A percentile compares a stretch with the other conserved stretches of the same genome.
phyloP scores from a whole-genome alignment of 2,888 invertebrate genomes.

The Leptarthrus brevirostris region DNA sequence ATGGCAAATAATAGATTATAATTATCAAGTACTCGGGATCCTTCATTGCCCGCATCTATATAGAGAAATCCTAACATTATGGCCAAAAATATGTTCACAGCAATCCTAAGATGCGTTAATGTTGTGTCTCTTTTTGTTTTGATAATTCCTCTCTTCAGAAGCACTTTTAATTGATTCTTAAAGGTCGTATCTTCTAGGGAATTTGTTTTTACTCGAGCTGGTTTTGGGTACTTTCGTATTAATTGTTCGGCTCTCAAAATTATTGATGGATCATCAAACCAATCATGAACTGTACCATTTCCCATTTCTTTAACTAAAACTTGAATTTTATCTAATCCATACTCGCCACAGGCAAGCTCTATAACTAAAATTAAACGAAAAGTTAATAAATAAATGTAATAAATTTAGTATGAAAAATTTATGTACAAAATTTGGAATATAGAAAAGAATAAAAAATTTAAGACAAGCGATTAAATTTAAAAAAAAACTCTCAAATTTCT shows the following conservation, averaged over 20 bases:
- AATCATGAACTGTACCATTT: conserved; percentile 77
- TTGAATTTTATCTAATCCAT: conserved; percentile 83
- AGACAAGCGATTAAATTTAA: not conserved
- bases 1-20: conserved; percentile 91
- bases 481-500: not conserved
- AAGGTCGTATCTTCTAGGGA: conserved; percentile 77
- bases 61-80: conserved; percentile 82
- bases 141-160: conserved; percentile 77
- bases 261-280: conserved; percentile 74
- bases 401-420: too few relatives aligned
- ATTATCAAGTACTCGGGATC: conserved; percentile 82
- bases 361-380: conserved; percentile 79
- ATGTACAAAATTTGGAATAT: not conserved
- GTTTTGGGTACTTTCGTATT: conserved; percentile 71
- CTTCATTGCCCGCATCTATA: conserved; percentile 79
- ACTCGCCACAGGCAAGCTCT: conserved; percentile 91
- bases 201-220: conserved; percentile 67
- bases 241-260: conserved; percentile 72
- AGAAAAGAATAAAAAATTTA: not conserved
- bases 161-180: conserved; percentile 77
- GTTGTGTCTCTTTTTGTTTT: conserved; percentile 83
- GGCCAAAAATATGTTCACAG: conserved; percentile 80
- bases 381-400: too few relatives aligned
- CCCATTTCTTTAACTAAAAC: conserved; percentile 74
- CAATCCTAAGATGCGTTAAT: conserved; percentile 77